Conservation (phyloP, 2,888 invertebrate species). For the Agrenia bidenticulata region DNA sequence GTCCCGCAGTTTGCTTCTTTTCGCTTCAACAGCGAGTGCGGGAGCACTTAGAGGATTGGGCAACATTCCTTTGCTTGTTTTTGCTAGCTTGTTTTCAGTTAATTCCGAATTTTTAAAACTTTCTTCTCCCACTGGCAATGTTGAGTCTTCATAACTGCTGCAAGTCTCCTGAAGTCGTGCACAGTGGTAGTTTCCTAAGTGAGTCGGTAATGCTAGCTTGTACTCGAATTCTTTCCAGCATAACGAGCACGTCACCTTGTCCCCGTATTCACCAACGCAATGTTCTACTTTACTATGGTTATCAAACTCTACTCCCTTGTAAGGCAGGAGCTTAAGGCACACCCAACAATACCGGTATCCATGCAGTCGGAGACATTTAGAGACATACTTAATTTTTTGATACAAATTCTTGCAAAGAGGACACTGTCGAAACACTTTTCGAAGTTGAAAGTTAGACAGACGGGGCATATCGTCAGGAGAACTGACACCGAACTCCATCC, state of each 20-base stretch:
- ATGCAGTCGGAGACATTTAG: conserved; percentile 6
- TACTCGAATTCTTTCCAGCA: conserved; percentile 2
- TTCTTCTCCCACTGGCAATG: no score
- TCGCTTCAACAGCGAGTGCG: no score
- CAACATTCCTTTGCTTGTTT: no score
- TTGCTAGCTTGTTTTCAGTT: no score
- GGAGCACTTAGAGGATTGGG: no score
- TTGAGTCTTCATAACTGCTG: no score
- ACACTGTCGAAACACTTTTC: neutral
- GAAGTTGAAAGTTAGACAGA: neutral
- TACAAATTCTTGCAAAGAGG: conserved; percentile 6
- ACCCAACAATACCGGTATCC: conserved; percentile 6
- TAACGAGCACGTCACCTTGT: no score
- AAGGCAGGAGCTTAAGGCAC: neutral
- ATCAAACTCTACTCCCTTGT: neutral
- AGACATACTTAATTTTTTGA: conserved; percentile 1
- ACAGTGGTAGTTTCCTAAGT: conserved; percentile 10
- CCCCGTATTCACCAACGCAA: neutral
- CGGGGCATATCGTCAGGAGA: no score
- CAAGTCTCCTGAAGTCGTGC: neutral
- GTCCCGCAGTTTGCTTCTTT: no score
- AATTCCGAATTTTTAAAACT: no score
- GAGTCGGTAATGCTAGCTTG: neutral
- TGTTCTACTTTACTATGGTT: neutral
- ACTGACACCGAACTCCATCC: no score